A percentile compares a stretch with the other conserved stretches of the same genome.
These are phyloP conservation scores for Neogobius melanostomus DNA, from an alignment of 2,113 vertebrate genomes.

Conservation along the genomic window DNA sequence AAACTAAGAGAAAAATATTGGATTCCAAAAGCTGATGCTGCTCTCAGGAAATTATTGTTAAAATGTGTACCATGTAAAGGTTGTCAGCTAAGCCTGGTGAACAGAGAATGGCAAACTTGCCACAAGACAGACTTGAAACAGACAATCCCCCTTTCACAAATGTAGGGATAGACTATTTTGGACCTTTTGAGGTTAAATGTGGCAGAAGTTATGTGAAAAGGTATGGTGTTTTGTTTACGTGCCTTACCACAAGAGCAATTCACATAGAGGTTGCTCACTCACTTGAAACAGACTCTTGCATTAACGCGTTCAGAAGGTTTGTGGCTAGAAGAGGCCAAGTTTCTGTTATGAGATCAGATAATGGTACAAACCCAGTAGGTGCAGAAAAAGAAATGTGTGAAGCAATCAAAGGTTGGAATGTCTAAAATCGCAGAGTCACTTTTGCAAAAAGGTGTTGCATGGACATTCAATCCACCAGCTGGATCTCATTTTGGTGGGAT, in stretches of 20 bases:
- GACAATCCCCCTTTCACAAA: slow-evolving; percentile 12
- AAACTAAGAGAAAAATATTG: background rate
- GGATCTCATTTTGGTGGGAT: background rate
- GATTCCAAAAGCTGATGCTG: background rate
- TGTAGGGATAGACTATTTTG: slow-evolving; percentile 27
- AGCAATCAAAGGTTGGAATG: background rate
- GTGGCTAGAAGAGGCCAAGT: no score
- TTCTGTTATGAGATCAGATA: no score
- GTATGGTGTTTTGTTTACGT: slow-evolving; percentile 12
- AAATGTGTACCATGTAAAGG: background rate
- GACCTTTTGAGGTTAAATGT: slow-evolving; percentile 14
- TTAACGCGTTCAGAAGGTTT: no score
- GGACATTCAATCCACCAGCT: background rate
- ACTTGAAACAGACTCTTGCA: no score
- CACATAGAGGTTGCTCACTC: background rate
- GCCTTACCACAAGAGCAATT: background rate
- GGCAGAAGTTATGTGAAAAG: slow-evolving; percentile 11
- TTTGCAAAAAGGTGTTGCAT: background rate
- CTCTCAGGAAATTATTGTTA: background rate
- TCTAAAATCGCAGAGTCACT: background rate
- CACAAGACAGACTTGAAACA: background rate
- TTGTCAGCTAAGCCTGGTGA: no score
- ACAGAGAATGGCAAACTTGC: slow-evolving; percentile 31
- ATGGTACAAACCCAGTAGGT: no score
- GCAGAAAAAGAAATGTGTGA: background rate